phyloP scores from a whole-genome alignment of 2,888 invertebrate genomes.

The Andrena bicolor region DNA sequence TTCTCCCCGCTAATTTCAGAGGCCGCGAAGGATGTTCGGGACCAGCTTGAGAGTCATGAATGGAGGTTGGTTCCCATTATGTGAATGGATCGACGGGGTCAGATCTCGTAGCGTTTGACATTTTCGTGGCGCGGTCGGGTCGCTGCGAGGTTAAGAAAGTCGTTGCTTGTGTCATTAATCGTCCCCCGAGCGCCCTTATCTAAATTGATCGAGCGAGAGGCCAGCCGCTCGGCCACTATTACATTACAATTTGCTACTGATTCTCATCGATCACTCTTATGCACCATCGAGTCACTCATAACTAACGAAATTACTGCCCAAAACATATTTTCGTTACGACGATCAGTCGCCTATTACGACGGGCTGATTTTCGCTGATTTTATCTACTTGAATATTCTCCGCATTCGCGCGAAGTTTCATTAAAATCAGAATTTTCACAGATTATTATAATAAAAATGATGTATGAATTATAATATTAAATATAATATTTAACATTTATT shows the following conservation, averaged over 20 bases:
- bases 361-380: too few relatives aligned
- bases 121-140: constrained; percentile 68
- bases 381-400: too few relatives aligned
- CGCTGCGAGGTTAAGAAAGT: constrained; percentile 66
- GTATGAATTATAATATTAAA: too few relatives aligned
- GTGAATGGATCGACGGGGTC: constrained; percentile 68
- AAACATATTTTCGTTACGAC: too few relatives aligned
- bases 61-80: constrained; percentile 72
- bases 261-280: constrained; percentile 47
- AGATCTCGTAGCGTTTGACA: constrained; percentile 64
- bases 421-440: too few relatives aligned
- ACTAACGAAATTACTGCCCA: background rate
- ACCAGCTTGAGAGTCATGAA: constrained; percentile 69
- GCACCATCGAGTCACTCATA: constrained; percentile 14
- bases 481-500: too few relatives aligned
- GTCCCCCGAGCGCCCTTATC: constrained; percentile 43
- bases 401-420: too few relatives aligned
- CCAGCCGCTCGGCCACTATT: constrained; percentile 20
- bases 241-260: constrained; percentile 50
- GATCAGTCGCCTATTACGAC: too few relatives aligned
- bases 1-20: constrained; percentile 37
- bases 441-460: too few relatives aligned
- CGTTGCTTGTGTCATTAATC: constrained; percentile 71
- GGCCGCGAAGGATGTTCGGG: constrained; percentile 30
- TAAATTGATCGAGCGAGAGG: constrained; percentile 61